A percentile compares a stretch with the other conserved stretches of the same genome.
phyloP scores from a whole-genome alignment of 2,797 vertebrate genomes.

The Xenops minutus region DNA sequence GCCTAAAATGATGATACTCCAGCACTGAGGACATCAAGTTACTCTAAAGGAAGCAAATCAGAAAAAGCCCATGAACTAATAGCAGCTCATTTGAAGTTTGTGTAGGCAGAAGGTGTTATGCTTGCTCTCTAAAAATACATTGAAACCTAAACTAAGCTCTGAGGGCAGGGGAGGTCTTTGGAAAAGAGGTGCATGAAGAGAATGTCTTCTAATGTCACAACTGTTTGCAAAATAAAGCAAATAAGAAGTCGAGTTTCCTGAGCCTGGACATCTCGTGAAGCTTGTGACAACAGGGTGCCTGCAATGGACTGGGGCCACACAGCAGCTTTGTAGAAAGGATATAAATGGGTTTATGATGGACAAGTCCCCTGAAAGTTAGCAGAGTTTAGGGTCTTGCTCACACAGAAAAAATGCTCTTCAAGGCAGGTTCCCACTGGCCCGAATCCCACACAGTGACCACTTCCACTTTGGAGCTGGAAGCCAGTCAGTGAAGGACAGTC shows the following conservation, averaged over 20 bases:
- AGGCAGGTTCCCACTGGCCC: not conserved
- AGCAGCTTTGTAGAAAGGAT: not conserved
- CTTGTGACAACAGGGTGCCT: not conserved
- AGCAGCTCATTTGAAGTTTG: not conserved
- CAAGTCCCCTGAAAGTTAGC: not conserved
- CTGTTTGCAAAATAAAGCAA: not conserved
- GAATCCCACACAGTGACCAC: not conserved
- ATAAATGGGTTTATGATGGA: not conserved
- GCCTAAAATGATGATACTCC: not conserved
- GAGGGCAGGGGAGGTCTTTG: not conserved
- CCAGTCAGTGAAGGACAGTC: conserved; percentile 10
- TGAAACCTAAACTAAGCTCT: not conserved
- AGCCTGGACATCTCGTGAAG: not conserved
- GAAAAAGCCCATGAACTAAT: not conserved
- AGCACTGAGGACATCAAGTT: not conserved
- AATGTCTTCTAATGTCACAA: not conserved
- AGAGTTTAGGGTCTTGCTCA: not conserved
- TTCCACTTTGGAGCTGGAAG: not conserved
- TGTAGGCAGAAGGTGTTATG: not conserved
- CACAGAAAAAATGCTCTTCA: not conserved
- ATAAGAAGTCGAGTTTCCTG: not conserved
- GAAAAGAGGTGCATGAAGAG: not conserved
- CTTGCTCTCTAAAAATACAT: not conserved
- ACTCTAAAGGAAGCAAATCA: not conserved
- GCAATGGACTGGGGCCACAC: not conserved